Conservation (phyloP, 2,888 invertebrate species). For the Ryuthela nishihirai region DNA sequence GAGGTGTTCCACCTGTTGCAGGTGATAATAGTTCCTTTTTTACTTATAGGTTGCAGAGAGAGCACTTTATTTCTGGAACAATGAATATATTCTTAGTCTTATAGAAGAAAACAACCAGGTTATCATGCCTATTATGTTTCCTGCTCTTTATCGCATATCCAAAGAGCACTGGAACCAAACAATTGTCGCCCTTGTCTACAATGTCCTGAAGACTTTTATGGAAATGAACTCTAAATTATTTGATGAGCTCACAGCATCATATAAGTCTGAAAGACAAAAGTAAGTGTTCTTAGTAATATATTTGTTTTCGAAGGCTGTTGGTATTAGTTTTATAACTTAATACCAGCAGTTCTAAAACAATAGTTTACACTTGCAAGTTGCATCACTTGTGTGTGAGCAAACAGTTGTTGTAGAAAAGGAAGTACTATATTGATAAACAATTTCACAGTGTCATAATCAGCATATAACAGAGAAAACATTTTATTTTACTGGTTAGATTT, state of each 20-base stretch:
- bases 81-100: slow-evolving; percentile 98
- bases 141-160: slow-evolving; percentile 95
- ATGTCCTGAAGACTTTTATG: slow-evolving; percentile 99
- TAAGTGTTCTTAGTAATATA: slow-evolving; percentile 57
- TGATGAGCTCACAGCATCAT: slow-evolving; percentile 97
- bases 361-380: too few species aligned
- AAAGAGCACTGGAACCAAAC: slow-evolving; percentile 99
- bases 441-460: too few species aligned
- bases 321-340: too few species aligned
- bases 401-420: too few species aligned
- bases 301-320: too few species aligned
- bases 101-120: slow-evolving; percentile 98
- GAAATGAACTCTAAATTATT: slow-evolving; percentile 99
- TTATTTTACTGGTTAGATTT: too few species aligned
- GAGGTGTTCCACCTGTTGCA: too few species aligned
- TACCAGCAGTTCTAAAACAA: too few species aligned
- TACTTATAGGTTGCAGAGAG: slow-evolving; percentile 86
- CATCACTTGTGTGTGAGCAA: too few species aligned
- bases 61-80: slow-evolving; percentile 99
- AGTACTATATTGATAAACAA: too few species aligned
- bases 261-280: slow-evolving; percentile 99
- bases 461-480: too few species aligned
- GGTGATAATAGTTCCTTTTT: too few species aligned
- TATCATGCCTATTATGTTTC: slow-evolving; percentile 99
- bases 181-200: slow-evolving; percentile 98